Percentiles rank a stretch among this genome's conserved stretches.
Conservation (phyloP, 2,113 vertebrate species). For the Tylochromis polylepis region DNA sequence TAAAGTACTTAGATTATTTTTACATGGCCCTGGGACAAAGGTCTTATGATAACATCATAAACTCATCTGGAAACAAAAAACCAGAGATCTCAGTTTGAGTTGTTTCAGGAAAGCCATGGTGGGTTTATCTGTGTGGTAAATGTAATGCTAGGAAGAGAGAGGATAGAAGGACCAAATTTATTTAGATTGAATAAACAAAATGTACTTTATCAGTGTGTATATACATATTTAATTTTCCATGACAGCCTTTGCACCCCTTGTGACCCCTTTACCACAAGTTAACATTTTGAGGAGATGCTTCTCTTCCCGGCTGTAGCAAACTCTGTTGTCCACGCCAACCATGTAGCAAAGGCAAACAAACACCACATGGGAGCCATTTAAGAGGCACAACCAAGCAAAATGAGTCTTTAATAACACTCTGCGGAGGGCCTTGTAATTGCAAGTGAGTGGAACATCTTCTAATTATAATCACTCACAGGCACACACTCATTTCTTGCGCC, state of each 20-base stretch:
- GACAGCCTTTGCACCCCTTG: neutral
- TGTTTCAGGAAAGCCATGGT: neutral
- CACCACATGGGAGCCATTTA: constrained; percentile 47
- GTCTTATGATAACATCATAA: neutral
- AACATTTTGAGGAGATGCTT: neutral
- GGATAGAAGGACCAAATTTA: neutral
- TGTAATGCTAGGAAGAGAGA: neutral
- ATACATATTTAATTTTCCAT: neutral
- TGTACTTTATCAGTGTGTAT: neutral
- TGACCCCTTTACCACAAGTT: neutral
- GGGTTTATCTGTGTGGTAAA: neutral
- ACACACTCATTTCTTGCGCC: neutral
- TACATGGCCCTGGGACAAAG: neutral
- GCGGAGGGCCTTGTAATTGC: constrained; percentile 36
- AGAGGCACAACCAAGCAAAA: constrained; percentile 9
- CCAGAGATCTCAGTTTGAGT: neutral
- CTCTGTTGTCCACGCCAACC: neutral
- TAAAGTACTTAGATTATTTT: constrained; percentile 14
- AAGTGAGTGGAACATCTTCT: constrained; percentile 36
- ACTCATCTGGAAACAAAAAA: neutral
- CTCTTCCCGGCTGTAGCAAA: neutral
- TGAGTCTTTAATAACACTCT: constrained; percentile 55
- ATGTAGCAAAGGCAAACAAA: constrained; percentile 16
- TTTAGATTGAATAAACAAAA: neutral
- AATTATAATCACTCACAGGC: constrained; percentile 42